Evolutionary conservation across 2,797 vertebrate species (phyloP), one percentile per base, ranked within the genome.

Genomic region (Trachurus trachurus): DNA sequence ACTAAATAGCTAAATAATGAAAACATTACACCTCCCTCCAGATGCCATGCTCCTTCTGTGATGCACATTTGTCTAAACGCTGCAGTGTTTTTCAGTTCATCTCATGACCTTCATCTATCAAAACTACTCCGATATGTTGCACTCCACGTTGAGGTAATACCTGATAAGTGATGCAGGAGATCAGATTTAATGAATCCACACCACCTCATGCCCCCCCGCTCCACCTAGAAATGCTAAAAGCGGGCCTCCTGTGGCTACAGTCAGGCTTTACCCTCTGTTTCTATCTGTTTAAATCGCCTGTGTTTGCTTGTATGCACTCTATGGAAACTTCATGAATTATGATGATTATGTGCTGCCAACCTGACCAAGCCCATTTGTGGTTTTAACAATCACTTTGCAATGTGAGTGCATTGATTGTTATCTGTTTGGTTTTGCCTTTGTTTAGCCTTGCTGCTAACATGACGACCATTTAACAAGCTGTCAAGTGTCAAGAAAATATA

Each of bases 121-220:
- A 26, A 75, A 17, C 47, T 26, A 7, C 42, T 63, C 15, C 29
- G 44, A 71, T 60, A 57, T 45, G 53, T 21, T 57, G 0, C 29
- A 11, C 21, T 34, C 47, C 39, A 26, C 26, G 67, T 16, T 59
- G 44, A 39, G 22, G 53, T 58, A 37, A 72, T 40, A 49, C 52
- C 37, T 75, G 29, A 37, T 49, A 71, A 85, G 71, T 65, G 59
- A 78, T 77, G 70, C 61, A 81, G 66, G 52, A 58, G 60, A 65
- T 76, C 34, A 63, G 12, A 47, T 68, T 70, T 72, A 62, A 85
- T 82, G 58, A 63, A 69, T 69, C 74, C 72, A 44, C 45, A 50
- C 12, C 22, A 39, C 39, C 39, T 54, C 9, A 15, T 69, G 21
- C 64, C 59, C 59, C 59, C 44, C 65, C 62, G 22, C 59, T 54